Evolutionary conservation across 2,888 invertebrate genomes (phyloP).

Genomic region (Herminia tarsipennalis): DNA sequence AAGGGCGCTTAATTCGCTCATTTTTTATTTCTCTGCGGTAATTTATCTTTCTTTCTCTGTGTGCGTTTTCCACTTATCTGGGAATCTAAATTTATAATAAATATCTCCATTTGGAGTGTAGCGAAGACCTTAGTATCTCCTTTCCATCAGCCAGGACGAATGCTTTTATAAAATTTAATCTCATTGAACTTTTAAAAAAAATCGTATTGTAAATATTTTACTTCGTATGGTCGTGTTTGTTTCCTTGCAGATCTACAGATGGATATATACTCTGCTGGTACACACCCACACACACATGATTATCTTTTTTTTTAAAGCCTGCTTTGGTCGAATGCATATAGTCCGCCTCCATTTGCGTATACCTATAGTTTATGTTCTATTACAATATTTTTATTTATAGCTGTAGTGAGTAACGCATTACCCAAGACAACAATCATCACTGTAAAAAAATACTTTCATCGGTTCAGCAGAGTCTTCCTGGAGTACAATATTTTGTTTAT

Average conservation of each 20-base stretch:
- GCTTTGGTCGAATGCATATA: background rate
- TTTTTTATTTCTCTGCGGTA: too few relatives aligned
- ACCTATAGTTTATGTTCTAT: background rate
- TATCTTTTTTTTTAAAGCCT: background rate
- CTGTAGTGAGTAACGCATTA: background rate
- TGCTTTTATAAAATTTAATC: background rate
- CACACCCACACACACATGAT: too few relatives aligned
- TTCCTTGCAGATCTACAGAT: too few relatives aligned
- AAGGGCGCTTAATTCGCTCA: too few relatives aligned
- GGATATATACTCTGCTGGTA: background rate
- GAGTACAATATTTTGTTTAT: background rate
- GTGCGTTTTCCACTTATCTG: too few relatives aligned
- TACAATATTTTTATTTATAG: background rate
- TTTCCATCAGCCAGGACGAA: background rate
- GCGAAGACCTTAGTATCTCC: background rate
- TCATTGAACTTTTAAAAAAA: background rate
- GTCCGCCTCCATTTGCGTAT: constrained; percentile 2
- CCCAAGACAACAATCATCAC: background rate
- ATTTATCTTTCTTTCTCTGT: too few relatives aligned
- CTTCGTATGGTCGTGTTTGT: background rate
- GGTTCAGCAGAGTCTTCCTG: background rate
- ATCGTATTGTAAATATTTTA: background rate
- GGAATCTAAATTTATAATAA: too few relatives aligned
- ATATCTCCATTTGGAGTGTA: too few relatives aligned
- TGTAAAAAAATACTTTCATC: background rate